Percentiles rank a stretch among this genome's conserved stretches.
Evolutionary conservation across 2,888 invertebrate genomes (phyloP).

Genomic region (Ormyrus rosae): DNA sequence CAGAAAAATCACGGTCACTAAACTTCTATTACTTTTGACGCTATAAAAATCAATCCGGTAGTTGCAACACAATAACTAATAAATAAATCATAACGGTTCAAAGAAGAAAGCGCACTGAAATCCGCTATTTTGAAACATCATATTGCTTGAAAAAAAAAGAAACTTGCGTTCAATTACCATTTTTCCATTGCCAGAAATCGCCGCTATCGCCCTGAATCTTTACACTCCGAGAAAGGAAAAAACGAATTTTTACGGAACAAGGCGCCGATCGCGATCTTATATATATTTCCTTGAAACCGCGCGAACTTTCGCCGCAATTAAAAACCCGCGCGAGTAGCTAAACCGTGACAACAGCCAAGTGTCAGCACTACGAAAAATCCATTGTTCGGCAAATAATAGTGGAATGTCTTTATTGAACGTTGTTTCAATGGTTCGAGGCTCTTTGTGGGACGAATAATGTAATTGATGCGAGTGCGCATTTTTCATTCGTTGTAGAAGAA

Average conservation of each 20-base stretch:
- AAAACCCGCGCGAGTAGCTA: background rate
- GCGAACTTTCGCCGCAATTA: slow-evolving; percentile 10
- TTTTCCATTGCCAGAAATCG: no score
- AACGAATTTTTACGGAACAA: background rate
- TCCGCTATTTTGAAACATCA: background rate
- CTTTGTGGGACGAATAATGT: background rate
- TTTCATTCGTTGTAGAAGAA: no score
- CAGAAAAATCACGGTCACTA: no score
- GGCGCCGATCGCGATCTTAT: no score
- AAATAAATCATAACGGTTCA: background rate
- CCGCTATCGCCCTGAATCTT: no score
- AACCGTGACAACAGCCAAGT: background rate
- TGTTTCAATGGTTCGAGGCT: background rate
- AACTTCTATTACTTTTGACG: no score
- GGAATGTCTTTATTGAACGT: background rate
- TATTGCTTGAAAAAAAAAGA: no score
- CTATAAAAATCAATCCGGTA: no score
- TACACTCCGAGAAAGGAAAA: background rate
- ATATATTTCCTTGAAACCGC: no score
- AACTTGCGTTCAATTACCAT: no score
- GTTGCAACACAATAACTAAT: background rate
- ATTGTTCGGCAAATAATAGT: slow-evolving; percentile 3
- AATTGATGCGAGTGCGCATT: background rate
- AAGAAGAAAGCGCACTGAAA: background rate
- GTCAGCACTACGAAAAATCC: background rate